Percentiles rank a stretch among this genome's conserved stretches.
Evolutionary conservation across 2,888 invertebrate species (phyloP).

Genomic region (Mechanitis messenoides): DNA sequence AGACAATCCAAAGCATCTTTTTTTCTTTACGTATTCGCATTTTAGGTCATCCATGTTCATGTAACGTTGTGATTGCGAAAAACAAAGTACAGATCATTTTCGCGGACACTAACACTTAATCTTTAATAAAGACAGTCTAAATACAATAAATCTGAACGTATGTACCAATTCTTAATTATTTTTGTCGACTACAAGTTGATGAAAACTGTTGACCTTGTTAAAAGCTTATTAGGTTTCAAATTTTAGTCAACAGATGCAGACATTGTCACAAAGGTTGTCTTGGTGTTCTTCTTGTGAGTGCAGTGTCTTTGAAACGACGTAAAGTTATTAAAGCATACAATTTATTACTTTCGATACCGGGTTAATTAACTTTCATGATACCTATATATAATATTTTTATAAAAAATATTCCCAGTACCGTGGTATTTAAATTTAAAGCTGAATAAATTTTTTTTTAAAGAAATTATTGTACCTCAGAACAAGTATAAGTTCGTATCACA

Average conservation of each 20-base stretch:
- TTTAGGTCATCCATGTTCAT: constrained; percentile 78
- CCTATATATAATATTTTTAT: not conserved
- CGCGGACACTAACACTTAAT: constrained; percentile 67
- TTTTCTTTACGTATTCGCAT: constrained; percentile 76
- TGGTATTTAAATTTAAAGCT: not conserved
- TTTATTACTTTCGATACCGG: not conserved
- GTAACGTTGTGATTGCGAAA: constrained; percentile 78
- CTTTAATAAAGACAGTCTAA: constrained; percentile 51
- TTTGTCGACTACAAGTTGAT: constrained; percentile 68
- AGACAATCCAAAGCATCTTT: constrained; percentile 70
- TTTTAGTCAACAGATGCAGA: constrained; percentile 77
- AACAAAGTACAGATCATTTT: constrained; percentile 75
- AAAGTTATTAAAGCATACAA: constrained; percentile 4
- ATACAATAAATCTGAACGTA: constrained; percentile 52
- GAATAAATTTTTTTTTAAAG: constrained; percentile 2
- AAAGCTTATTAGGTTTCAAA: constrained; percentile 77
- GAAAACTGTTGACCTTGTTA: constrained; percentile 78
- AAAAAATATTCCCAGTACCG: not conserved
- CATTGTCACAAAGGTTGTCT: constrained; percentile 69
- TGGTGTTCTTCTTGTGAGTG: constrained; percentile 49
- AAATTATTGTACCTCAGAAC: constrained; percentile 29
- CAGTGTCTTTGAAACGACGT: constrained; percentile 44
- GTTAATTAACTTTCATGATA: not conserved
- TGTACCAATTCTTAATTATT: constrained; percentile 67
- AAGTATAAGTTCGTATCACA: constrained; percentile 46